Evolutionary conservation across 1,140 invertebrate species (phyloP), one percentile per base, ranked within the genome.

Genomic region (Saccostrea glomerata): DNA sequence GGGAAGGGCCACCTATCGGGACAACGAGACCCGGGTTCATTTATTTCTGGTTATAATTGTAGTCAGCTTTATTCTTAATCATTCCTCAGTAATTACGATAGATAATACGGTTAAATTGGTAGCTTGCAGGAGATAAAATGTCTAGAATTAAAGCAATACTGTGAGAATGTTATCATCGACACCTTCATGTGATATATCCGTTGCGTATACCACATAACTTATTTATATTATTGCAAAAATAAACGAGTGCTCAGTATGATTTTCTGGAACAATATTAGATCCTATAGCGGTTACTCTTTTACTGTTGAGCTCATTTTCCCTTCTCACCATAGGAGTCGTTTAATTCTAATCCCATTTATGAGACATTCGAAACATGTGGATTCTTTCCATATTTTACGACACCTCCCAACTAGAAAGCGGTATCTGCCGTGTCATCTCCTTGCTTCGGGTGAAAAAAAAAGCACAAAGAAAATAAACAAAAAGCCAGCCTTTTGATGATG

Each of bases 111-210:
- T 77, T 77, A 77, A 77, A 77, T 77, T 77, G 30, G 70, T 77
- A 25, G 25, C 70, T 15, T 15, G 12, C 70, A 4, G 9, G 11
- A 77, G 70, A 77, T 77, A 77, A 77, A 11, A 77, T 77, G 11
- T 77, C 70, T 77, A 77, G 36, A 77, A 30, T 30, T 77, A 30
- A 77, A 77, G 58, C 58, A 63, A 63, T 63, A n/a, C 58, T 63
- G 58, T 20, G 58, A 0, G 3, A 6, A 63, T 63, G 58, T 63
- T 63, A 63, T 63, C 17, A 7, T 63, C 15, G 17, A 63, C 15
- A 20, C n/a, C 58, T 63, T 3, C 17, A 63, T 63, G 15, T n/a
- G 58, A 63, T 63, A 2, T 20, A n/a, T n/a, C 58, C 0, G 17
- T 4, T 20, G 6, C 15, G 58, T 20, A 63, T 63, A 20, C 15